These are phyloP conservation scores for Phalacrocorax brasilianus DNA, from an alignment of 2,113 vertebrate species.

Conservation along the genomic window DNA sequence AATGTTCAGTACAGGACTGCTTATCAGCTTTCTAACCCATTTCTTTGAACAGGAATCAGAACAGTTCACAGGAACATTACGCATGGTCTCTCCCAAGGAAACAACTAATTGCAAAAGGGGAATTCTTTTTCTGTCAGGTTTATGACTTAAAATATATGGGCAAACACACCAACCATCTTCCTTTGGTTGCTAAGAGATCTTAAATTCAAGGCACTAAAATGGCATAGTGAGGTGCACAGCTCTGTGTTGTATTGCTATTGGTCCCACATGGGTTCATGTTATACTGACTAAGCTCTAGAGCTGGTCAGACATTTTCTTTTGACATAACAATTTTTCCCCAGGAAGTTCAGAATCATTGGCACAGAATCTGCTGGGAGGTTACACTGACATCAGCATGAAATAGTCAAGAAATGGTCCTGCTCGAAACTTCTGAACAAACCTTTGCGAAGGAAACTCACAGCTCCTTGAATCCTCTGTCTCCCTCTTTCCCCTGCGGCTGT, in stretches of 20 bases:
- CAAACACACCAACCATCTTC: not conserved
- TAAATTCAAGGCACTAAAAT: not conserved
- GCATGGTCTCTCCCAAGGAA: not conserved
- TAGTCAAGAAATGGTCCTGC: not conserved
- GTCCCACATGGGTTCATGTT: not conserved
- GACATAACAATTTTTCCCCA: not conserved
- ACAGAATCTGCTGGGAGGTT: not conserved
- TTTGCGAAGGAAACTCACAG: not conserved
- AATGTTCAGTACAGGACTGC: not conserved
- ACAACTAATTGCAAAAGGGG: not conserved
- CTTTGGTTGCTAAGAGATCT: not conserved
- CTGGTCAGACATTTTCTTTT: not conserved
- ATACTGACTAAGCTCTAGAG: not conserved
- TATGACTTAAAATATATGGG: not conserved
- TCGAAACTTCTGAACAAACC: not conserved
- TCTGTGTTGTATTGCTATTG: not conserved
- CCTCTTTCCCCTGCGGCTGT: not conserved
- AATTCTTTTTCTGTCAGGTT: slow-evolving; percentile 18
- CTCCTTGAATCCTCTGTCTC: not conserved
- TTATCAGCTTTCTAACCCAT: not conserved
- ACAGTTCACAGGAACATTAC: not conserved
- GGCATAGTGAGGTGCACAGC: not conserved
- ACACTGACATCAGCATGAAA: not conserved
- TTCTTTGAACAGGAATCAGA: not conserved
- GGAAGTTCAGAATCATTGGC: not conserved